Percentiles rank a stretch among this genome's conserved stretches.
phyloP scores from a whole-genome alignment of 2,888 invertebrate species.

The Blastobasis lacticolella region DNA sequence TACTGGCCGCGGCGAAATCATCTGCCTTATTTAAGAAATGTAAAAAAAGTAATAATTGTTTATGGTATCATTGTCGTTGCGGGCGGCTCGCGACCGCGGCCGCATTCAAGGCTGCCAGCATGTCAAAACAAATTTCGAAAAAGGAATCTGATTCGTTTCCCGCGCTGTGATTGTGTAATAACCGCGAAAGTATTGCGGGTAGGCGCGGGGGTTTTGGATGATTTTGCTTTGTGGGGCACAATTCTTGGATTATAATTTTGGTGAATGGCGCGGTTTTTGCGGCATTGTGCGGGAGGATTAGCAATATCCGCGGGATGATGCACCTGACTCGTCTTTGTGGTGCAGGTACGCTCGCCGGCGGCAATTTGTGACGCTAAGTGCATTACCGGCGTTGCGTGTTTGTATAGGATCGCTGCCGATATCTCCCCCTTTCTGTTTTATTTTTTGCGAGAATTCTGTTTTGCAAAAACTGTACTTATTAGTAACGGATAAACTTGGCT shows the following conservation, averaged over 20 bases:
- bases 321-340: constrained; percentile 59
- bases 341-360: constrained; percentile 43
- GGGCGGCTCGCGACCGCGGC: constrained; percentile 25
- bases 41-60: constrained; percentile 43
- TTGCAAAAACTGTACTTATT: background rate
- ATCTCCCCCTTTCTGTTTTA: constrained; percentile 1
- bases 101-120: constrained; percentile 42
- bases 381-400: constrained; percentile 37
- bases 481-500: no score
- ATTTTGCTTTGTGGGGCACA: constrained; percentile 33
- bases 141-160: constrained; percentile 30
- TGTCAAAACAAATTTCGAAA: constrained; percentile 59
- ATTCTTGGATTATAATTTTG: constrained; percentile 56
- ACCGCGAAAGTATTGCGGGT: constrained; percentile 48
- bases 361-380: constrained; percentile 30
- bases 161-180: constrained; percentile 44
- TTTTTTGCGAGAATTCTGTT: background rate
- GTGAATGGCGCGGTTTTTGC: constrained; percentile 55
- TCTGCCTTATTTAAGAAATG: constrained; percentile 34
- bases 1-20: constrained; percentile 47
- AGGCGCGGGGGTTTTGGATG: constrained; percentile 35
- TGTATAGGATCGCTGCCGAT: constrained; percentile 32
- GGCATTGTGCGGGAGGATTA: constrained; percentile 50
- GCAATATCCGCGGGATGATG: constrained; percentile 53
- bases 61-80: constrained; percentile 50